Conservation (phyloP, 2,888 invertebrate species). For the Loripinus fragilis region DNA sequence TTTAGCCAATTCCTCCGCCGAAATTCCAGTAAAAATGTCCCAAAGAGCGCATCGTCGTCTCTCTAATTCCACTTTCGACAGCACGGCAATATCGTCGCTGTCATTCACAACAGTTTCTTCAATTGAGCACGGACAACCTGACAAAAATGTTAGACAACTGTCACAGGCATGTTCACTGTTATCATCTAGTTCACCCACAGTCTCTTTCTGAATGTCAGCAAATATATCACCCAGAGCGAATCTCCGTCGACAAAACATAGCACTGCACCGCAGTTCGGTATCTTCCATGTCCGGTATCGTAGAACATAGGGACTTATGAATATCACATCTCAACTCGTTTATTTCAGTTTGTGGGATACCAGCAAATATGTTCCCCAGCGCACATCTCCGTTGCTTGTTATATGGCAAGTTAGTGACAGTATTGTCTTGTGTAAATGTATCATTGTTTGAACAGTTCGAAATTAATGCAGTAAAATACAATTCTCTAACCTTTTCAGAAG, state of each 20-base stretch:
- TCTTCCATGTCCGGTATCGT: no score
- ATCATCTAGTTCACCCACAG: background rate
- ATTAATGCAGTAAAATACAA: background rate
- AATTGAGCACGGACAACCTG: no score
- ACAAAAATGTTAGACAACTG: background rate
- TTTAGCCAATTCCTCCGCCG: background rate
- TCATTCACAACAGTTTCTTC: no score
- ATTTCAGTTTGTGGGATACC: background rate
- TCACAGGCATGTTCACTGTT: background rate
- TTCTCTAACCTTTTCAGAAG: slow-evolving; percentile 22
- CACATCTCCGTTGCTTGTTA: background rate
- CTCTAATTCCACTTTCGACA: no score
- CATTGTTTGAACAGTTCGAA: no score
- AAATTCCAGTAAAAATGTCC: background rate
- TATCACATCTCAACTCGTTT: background rate
- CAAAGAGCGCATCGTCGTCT: background rate
- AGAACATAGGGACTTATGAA: no score
- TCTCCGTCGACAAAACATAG: background rate
- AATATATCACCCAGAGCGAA: background rate
- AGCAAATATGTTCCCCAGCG: slow-evolving; percentile 11
- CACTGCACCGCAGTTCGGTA: no score
- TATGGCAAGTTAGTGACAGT: background rate
- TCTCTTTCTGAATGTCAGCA: background rate
- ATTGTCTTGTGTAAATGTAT: no score
- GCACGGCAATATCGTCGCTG: no score